Evolutionary conservation across 2,888 invertebrate genomes (phyloP).

Genomic region (Temnothorax rugatulus): DNA sequence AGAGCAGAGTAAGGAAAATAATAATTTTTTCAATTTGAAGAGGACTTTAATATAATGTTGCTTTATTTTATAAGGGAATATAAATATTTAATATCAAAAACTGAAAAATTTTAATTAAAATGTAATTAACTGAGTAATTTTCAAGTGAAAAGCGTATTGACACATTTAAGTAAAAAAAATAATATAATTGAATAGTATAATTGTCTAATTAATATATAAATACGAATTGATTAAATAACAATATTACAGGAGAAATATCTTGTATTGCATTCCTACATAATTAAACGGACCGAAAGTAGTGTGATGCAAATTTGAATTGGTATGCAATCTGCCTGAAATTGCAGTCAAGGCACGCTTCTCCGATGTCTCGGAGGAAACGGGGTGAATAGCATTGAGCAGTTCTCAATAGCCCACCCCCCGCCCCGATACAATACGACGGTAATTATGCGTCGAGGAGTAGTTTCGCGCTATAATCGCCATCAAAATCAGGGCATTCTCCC

Average conservation of each 20-base stretch:
- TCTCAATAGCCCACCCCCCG: slow-evolving; percentile 54
- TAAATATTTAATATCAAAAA: slow-evolving; percentile 8
- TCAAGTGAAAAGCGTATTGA: background rate
- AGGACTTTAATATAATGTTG: background rate
- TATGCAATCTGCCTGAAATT: slow-evolving; percentile 53
- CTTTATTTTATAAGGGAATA: background rate
- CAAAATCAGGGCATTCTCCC: slow-evolving; percentile 62
- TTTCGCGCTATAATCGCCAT: slow-evolving; percentile 66
- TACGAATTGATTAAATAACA: slow-evolving; percentile 2
- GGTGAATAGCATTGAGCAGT: slow-evolving; percentile 59
- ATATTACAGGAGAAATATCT: background rate
- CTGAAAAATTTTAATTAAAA: background rate
- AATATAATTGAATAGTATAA: slow-evolving; percentile 1
- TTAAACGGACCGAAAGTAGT: slow-evolving; percentile 45
- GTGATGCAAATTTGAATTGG: slow-evolving; percentile 52
- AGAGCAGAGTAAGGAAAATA: background rate
- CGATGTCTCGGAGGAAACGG: slow-evolving; percentile 38
- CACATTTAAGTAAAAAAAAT: background rate
- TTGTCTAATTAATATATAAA: background rate
- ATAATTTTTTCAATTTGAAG: background rate
- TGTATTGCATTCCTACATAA: slow-evolving; percentile 9
- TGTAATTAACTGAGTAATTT: background rate
- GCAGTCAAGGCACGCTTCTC: slow-evolving; percentile 37
- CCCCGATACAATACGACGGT: slow-evolving; percentile 61
- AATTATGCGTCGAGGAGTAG: slow-evolving; percentile 66